Conservation (phyloP, 2,888 invertebrate species). For the Rotaria sp. region DNA sequence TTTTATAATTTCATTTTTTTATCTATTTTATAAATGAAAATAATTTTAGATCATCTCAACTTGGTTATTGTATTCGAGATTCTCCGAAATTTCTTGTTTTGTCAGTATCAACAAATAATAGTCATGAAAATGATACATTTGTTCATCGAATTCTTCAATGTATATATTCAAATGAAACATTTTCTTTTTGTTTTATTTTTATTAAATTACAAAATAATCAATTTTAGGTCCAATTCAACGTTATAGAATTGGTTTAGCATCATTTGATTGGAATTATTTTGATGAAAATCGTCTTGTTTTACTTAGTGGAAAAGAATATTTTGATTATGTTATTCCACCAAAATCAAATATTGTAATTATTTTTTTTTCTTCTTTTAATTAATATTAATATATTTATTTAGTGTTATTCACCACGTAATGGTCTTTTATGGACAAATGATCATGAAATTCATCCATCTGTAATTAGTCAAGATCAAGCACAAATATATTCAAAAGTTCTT, state of each 20-base stretch:
- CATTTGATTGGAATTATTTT: conserved; percentile 11
- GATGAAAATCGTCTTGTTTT: conserved; percentile 10
- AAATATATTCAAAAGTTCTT: not conserved
- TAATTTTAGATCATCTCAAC: not conserved
- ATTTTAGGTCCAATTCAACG: not conserved
- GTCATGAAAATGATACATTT: not conserved
- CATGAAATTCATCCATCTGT: not conserved
- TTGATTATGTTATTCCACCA: not conserved
- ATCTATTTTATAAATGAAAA: not conserved
- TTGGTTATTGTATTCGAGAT: not conserved
- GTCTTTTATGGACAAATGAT: not conserved
- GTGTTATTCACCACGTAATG: not conserved
- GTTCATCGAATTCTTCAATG: conserved; percentile 9
- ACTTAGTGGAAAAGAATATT: not conserved
- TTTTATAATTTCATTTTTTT: not conserved
- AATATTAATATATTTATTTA: not conserved
- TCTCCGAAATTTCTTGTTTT: not conserved
- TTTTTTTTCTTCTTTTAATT: not conserved
- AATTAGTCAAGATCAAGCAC: not conserved
- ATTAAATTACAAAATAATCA: not conserved
- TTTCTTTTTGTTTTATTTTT: not conserved
- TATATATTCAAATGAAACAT: not conserved
- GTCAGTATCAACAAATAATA: not conserved
- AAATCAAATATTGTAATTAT: not conserved
- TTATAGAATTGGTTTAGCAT: not conserved